Evolutionary conservation across 2,113 vertebrate species (phyloP), one percentile per base, ranked within the genome.

Genomic region (Antechinus flavipes): DNA sequence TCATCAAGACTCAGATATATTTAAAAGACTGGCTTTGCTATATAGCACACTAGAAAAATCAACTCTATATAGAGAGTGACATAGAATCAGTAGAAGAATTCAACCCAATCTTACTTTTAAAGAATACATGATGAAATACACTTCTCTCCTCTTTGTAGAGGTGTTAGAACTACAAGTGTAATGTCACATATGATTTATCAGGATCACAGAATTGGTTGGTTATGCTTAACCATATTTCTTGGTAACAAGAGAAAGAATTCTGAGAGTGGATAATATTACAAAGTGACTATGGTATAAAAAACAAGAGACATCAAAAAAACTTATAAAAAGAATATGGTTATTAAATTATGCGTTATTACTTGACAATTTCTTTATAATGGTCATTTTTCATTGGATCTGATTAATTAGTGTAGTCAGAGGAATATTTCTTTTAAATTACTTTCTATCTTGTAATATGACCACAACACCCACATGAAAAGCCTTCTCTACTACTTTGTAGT

Each of bases 361-460:
- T 94, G 58, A 91, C 89, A 68, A n/a, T 68, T 95, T 93, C 94
- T 94, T 42, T 68, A 91, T 91, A 54, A 49, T 30, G 54, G 42
- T 68, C 42, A 6, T 42, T 95, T 92, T 91, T 46, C 6, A 54
- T 89, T 90, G 47, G 52, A 42, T 91, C 90, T 54, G 55, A 46
- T 90, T 93, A 35, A 50, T 95, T 50, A 91, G 50, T 68, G 52
- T 54, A 91, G 92, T 58, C 53, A 90, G 92, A 27, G 27, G 54
- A 68, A 92, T 30, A 91, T 42, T 50, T 92, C 90, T 91, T 30
- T 14, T 90, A 61, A 93, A 89, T 53, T n/a, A 84, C 14, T 6
- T 93, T 52, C 25, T 54, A 35, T 68, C 61, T 35, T 35, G 30
- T 68, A 68, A 68, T 35, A 93, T 94, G 55, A 46, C 58, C 46